Base-by-base conservation (phyloP, 2,888 invertebrate genomes). In the Deroplatys truncata region DNA sequence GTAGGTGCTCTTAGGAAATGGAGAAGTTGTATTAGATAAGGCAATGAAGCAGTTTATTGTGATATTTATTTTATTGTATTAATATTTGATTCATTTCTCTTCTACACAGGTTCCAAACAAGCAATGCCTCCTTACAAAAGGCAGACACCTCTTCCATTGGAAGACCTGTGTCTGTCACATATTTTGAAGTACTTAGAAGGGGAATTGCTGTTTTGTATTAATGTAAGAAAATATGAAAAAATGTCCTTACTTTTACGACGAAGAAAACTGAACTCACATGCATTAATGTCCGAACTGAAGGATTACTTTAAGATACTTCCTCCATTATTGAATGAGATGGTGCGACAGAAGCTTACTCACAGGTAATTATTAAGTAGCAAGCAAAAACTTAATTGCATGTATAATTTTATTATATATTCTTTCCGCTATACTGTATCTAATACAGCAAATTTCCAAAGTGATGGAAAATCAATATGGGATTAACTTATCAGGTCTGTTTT, bases 191-290 rank as follows among this genome's bases (percentile, higher is more conserved):
- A 90, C 49, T 84, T 90, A n/a, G 56, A 85, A 49, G 88, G 49
- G 20, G 90, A 90, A 28, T 49, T 89, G 15, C 16, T 72, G 4
- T 43, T 90, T 29, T 90, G 90, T 35, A 84, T 31, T 35, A 82
- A 90, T 15, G 85, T 90, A 16, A 85, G 88, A 35, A 82, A 31
- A 82, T 90, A 89, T 89, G 83, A 90, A 82, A 56, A 90, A 10
- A 88, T 72, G 28, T 90, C 90, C 4, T 56, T 90, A 8, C 82
- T 90, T 31, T 84, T 90, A 84, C 90, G 90, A 9, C 85, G 90
- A 49, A 87, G 90, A 84, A 90, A 89, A 16, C 56, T 90, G 82
- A 72, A 84, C 56, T 86, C 89, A 7, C 43, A 89, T 31, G 49
- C 31, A 10, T 56, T 90, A 49, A 20, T 86, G 49, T 29, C 84